Conservation (phyloP, 2,888 invertebrate genomes). For the Gerris lacustris region DNA sequence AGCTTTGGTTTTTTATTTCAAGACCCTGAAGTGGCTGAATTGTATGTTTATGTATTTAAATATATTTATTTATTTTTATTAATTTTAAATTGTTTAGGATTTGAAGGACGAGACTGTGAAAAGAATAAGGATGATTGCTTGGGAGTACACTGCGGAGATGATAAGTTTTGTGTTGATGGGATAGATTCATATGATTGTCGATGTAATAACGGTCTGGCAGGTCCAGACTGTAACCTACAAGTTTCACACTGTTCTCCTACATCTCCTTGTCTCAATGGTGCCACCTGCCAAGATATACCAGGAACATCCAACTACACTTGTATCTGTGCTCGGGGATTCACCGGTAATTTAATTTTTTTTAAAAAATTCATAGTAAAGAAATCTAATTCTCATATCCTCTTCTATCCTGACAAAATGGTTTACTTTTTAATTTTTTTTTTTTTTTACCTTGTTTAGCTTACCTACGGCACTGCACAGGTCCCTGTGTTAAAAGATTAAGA, state of each 20-base stretch:
- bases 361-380: too few relatives aligned
- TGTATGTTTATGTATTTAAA: not conserved
- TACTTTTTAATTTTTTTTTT: too few relatives aligned
- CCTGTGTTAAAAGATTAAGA: too few relatives aligned
- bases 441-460: too few relatives aligned
- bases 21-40: constrained; percentile 14
- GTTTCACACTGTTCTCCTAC: constrained; percentile 29
- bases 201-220: constrained; percentile 47
- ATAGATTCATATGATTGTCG: constrained; percentile 47
- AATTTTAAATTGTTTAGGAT: constrained; percentile 37
- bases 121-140: constrained; percentile 53
- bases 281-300: constrained; percentile 51
- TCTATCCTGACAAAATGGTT: too few relatives aligned
- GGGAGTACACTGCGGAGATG: constrained; percentile 41
- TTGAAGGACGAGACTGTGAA: constrained; percentile 53
- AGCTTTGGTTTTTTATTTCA: not conserved
- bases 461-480: too few relatives aligned
- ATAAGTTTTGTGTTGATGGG: constrained; percentile 45
- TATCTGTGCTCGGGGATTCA: constrained; percentile 54
- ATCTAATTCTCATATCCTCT: too few relatives aligned
- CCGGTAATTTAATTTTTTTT: constrained; percentile 41
- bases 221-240: constrained; percentile 42
- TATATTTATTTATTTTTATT: too few relatives aligned
- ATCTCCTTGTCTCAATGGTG: constrained; percentile 58
- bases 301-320: constrained; percentile 51